Conservation (phyloP, 2,888 invertebrate species). For the Agonopterix heracliana region DNA sequence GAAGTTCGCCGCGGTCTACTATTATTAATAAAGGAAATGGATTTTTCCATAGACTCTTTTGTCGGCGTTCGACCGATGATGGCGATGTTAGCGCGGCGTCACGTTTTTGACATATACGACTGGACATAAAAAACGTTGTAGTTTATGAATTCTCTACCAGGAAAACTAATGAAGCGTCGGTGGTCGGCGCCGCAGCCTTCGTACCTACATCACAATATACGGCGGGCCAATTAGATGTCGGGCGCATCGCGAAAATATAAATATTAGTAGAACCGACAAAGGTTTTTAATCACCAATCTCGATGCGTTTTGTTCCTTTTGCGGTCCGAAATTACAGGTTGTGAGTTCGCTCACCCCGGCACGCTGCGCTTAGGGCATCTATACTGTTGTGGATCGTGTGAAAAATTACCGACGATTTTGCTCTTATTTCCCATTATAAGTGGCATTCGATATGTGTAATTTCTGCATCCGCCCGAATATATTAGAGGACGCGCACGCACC, state of each 20-base stretch:
- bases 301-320: constrained; percentile 71
- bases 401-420: constrained; percentile 67
- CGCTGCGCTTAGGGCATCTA: constrained; percentile 71
- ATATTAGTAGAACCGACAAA: constrained; percentile 77
- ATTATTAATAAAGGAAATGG: constrained; percentile 35
- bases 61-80: constrained; percentile 32
- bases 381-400: constrained; percentile 69
- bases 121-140: constrained; percentile 53
- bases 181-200: constrained; percentile 38
- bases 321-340: constrained; percentile 75
- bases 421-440: constrained; percentile 67
- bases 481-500: constrained; percentile 26
- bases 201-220: constrained; percentile 56
- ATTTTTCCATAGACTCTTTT: constrained; percentile 45
- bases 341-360: constrained; percentile 70
- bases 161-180: constrained; percentile 70
- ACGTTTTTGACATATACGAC: constrained; percentile 56
- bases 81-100: constrained; percentile 30
- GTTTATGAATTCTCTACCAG: constrained; percentile 68
- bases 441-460: constrained; percentile 67
- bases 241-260: constrained; percentile 74
- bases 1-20: too few relatives aligned
- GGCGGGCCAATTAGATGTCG: constrained; percentile 73
- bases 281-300: constrained; percentile 75
- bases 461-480: constrained; percentile 56